Evolutionary conservation across 2,113 vertebrate species (phyloP).

Genomic region (Edolisoma coerulescens): DNA sequence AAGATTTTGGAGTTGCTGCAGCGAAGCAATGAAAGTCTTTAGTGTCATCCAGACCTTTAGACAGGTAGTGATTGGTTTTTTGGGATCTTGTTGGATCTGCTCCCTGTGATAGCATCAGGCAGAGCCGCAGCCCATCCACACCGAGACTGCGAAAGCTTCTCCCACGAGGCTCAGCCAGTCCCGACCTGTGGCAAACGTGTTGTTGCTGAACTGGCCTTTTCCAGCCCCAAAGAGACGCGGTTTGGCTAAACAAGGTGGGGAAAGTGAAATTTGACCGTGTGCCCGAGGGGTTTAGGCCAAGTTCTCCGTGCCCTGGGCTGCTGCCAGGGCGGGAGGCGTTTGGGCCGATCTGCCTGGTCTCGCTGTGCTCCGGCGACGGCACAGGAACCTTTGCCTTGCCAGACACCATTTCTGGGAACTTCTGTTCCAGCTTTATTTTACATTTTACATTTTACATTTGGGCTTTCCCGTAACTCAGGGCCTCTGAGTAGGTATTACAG

Average conservation of each 20-base stretch:
- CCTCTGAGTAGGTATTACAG: not conserved
- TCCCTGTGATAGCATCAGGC: not conserved
- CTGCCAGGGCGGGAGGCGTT: not conserved
- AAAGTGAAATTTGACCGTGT: not conserved
- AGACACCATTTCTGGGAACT: not conserved
- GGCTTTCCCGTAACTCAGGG: not conserved
- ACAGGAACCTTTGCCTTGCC: not conserved
- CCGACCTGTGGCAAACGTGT: not conserved
- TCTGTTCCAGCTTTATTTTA: not conserved
- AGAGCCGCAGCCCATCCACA: rapidly evolving
- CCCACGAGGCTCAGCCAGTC: not conserved
- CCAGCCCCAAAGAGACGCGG: not conserved
- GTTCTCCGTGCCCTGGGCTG: not conserved
- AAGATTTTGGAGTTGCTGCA: not conserved
- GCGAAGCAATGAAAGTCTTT: not conserved
- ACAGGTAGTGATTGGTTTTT: rapidly evolving
- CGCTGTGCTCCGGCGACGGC: rapidly evolving
- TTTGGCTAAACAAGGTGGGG: not conserved
- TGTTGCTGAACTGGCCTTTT: not conserved
- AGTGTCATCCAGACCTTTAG: not conserved
- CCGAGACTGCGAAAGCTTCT: not conserved
- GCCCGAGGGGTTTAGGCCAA: not conserved
- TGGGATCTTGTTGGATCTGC: not conserved
- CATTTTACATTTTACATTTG: not conserved
- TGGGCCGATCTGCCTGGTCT: not conserved